phyloP scores from a whole-genome alignment of 2,113 vertebrate genomes.

The Caranx ignobilis region DNA sequence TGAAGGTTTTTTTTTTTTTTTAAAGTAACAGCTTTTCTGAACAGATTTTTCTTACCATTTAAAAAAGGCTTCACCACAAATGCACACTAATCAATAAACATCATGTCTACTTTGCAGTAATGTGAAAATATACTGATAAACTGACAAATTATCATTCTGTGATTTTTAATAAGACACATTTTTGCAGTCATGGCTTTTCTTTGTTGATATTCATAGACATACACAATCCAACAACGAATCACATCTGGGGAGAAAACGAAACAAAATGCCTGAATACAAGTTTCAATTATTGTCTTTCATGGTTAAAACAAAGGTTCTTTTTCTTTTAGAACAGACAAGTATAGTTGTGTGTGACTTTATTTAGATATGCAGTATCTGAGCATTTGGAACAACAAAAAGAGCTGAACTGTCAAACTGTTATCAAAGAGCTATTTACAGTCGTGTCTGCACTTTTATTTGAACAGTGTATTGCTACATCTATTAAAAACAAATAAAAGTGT shows the following conservation, averaged over 20 bases:
- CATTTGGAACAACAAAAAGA: constrained; percentile 54
- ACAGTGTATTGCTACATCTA: constrained; percentile 32
- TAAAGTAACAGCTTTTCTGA: neutral
- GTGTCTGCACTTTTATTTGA: constrained; percentile 44
- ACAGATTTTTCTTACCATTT: neutral
- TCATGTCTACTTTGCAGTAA: neutral
- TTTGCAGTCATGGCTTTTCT: constrained; percentile 10
- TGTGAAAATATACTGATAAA: neutral
- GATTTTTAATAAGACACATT: neutral
- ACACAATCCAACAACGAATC: constrained; percentile 11
- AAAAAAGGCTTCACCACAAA: neutral
- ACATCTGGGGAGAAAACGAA: neutral
- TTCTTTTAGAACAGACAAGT: constrained; percentile 52
- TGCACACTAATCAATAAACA: constrained; percentile 1
- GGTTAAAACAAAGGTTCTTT: constrained; percentile 33
- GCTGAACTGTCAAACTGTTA: constrained; percentile 66
- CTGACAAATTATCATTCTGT: neutral
- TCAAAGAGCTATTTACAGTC: constrained; percentile 74
- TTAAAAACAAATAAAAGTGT: constrained; percentile 59
- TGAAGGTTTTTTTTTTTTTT: neutral
- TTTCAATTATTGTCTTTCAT: constrained; percentile 53
- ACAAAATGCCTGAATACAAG: constrained; percentile 30
- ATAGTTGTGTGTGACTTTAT: constrained; percentile 68
- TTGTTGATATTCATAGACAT: constrained; percentile 37
- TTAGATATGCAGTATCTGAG: constrained; percentile 57